Percentiles rank a stretch among this genome's conserved stretches.
Evolutionary conservation across 2,113 vertebrate species (phyloP).

Genomic region (Oceanites oceanicus): DNA sequence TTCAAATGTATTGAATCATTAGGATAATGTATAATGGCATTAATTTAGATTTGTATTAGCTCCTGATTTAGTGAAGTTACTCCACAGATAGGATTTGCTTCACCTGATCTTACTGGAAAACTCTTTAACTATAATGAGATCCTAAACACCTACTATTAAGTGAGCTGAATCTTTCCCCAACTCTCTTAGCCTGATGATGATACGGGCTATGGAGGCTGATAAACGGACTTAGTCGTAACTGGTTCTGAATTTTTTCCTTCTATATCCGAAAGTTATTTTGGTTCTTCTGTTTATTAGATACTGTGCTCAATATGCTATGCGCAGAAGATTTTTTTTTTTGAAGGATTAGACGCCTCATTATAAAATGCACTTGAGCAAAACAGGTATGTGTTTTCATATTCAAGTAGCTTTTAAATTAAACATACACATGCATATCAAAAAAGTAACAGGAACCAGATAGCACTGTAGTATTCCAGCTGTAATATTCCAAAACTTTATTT

Average conservation of each 20-base stretch:
- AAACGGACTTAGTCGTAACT: background rate
- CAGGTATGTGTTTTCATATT: background rate
- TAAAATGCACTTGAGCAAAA: background rate
- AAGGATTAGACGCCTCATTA: background rate
- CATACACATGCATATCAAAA: background rate
- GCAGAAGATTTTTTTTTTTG: background rate
- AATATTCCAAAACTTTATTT: background rate
- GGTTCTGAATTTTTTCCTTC: background rate
- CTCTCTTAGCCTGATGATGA: background rate
- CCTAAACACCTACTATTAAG: background rate
- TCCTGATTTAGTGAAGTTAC: background rate
- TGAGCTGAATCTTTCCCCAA: background rate
- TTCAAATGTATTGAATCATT: background rate
- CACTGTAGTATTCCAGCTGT: background rate
- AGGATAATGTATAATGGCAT: background rate
- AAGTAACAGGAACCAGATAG: background rate
- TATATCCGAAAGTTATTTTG: background rate
- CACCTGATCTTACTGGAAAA: background rate
- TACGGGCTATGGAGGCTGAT: background rate
- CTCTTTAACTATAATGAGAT: background rate
- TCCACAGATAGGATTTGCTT: background rate
- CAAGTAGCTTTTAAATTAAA: background rate
- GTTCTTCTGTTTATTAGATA: background rate
- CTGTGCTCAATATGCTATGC: rapidly evolving
- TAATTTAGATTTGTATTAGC: background rate